Evolutionary conservation across 2,888 invertebrate species (phyloP).

Genomic region (Sthenelais limicola): DNA sequence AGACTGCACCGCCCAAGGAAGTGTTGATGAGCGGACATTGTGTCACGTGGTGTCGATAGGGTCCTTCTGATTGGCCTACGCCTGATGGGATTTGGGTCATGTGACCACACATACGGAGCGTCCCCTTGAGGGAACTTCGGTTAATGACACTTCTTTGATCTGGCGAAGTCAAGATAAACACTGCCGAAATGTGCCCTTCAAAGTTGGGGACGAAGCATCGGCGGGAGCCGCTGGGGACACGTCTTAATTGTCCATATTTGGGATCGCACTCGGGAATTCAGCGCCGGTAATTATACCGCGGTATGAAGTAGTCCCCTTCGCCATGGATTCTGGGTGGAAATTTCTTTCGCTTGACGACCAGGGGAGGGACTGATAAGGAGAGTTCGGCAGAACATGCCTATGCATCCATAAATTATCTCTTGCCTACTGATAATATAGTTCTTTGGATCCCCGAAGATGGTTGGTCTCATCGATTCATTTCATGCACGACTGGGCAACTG

Average conservation of each 20-base stretch:
- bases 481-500: constrained; percentile 34
- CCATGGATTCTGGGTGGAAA: not conserved
- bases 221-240: not conserved
- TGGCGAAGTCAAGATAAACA: constrained; percentile 28
- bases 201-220: not conserved
- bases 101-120: constrained; percentile 35
- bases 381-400: constrained; percentile 20
- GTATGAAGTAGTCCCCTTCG: constrained; percentile 1
- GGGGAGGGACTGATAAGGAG: constrained; percentile 4
- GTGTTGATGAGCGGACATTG: constrained; percentile 34
- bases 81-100: constrained; percentile 40
- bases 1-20: constrained; percentile 14
- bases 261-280: constrained; percentile 25
- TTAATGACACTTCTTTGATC: constrained; percentile 28
- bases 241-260: constrained; percentile 36
- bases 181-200: constrained; percentile 33
- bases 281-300: constrained; percentile 26
- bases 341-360: not conserved
- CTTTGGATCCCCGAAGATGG: constrained; percentile 36
- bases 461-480: constrained; percentile 31
- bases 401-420: constrained; percentile 37
- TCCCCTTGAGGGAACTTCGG: constrained; percentile 12
- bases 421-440: constrained; percentile 25
- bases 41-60: constrained; percentile 18
- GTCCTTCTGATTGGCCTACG: constrained; percentile 34